phyloP scores from a whole-genome alignment of 2,888 invertebrate species.

The Phortica okadai region DNA sequence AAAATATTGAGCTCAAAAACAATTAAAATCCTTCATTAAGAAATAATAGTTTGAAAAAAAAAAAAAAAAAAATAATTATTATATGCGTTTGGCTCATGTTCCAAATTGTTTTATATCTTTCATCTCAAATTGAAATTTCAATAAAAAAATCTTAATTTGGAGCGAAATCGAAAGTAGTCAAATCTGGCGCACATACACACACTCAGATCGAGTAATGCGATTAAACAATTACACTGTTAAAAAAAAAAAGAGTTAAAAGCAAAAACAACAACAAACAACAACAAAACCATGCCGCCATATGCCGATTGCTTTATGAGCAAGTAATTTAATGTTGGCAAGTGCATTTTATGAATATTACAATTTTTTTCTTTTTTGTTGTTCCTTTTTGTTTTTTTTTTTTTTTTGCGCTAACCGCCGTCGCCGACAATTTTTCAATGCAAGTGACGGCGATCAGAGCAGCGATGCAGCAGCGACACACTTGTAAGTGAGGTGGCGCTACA shows the following conservation, averaged over 20 bases:
- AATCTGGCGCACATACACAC: conserved; percentile 8
- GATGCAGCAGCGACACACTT: conserved; percentile 8
- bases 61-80: too few relatives aligned
- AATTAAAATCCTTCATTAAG: too few relatives aligned
- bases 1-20: too few relatives aligned
- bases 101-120: background rate
- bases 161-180: conserved; percentile 28
- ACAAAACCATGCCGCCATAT: background rate
- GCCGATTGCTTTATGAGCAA: background rate
- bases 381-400: background rate
- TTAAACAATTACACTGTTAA: conserved; percentile 22
- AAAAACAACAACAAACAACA: background rate
- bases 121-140: background rate
- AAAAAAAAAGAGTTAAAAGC: background rate
- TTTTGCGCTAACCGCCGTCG: background rate
- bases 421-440: conserved; percentile 3
- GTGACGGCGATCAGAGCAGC: background rate
- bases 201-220: conserved; percentile 1
- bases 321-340: background rate
- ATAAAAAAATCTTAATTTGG: conserved; percentile 3
- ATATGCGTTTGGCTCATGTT: too few relatives aligned
- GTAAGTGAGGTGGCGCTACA: conserved; percentile 28
- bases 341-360: conserved; percentile 17
- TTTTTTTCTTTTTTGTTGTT: background rate
- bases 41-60: too few relatives aligned